A percentile compares a stretch with the other conserved stretches of the same genome.
These are phyloP conservation scores for Archips xylosteana DNA, from an alignment of 2,888 invertebrate species.

Conservation along the genomic window DNA sequence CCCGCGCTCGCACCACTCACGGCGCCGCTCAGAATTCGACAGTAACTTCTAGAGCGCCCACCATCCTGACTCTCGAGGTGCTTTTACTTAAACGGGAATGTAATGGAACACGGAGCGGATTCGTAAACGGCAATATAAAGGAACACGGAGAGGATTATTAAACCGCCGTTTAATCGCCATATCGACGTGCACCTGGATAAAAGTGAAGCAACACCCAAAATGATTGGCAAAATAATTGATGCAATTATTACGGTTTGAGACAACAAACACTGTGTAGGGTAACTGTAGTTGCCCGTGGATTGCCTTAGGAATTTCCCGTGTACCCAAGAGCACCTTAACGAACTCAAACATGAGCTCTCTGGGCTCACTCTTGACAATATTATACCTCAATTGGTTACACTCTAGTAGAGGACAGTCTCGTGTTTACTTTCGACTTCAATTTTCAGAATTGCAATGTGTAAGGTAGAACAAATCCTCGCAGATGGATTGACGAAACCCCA, in stretches of 20 bases:
- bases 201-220: background rate
- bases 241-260: background rate
- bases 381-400: conserved; percentile 45
- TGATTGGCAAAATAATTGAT: background rate
- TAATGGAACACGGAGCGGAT: background rate
- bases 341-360: conserved; percentile 53
- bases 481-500: background rate
- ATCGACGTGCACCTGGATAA: background rate
- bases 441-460: conserved; percentile 3
- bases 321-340: conserved; percentile 23
- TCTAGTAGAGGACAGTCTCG: background rate
- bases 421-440: background rate
- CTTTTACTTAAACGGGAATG: conserved; percentile 35
- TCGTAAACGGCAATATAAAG: background rate
- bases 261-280: background rate
- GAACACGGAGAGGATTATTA: too few relatives aligned
- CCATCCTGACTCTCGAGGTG: conserved; percentile 29
- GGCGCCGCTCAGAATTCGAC: conserved; percentile 91
- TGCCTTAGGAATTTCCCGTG: background rate
- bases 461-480: background rate
- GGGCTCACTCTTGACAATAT: conserved; percentile 77
- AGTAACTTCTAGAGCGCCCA: conserved; percentile 88
- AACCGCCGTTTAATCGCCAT: too few relatives aligned
- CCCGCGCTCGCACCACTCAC: conserved; percentile 84
- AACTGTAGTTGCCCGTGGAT: conserved; percentile 19